Base-by-base conservation (phyloP, 2,797 vertebrate genomes). In the Cetoscarus ocellatus region DNA sequence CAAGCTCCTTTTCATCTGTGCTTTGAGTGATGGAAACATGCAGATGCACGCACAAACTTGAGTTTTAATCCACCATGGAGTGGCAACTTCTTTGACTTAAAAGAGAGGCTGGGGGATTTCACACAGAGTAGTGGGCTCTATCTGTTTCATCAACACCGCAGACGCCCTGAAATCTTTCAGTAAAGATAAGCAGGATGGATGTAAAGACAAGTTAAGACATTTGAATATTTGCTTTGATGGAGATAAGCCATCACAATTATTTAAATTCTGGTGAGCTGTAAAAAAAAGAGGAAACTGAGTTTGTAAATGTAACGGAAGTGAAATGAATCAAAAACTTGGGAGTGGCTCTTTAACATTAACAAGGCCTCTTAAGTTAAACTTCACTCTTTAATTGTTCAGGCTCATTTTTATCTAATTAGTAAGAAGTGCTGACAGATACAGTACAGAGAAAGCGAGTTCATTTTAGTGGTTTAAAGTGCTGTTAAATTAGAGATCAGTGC, bases 401-500 rank as follows among this genome's bases (percentile, higher is more conserved):
- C 18, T 58, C 13, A 9, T 27, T 35, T 58, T 62, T 8, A 55
- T 36, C 17, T 57, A 35, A 40, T 66, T 43, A 50, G 8, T 79
- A 57, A 10, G 10, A 58, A 67, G 39, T 61, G 39, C 49, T 61
- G 61, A 69, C 43, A 52, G 27, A 42, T 14, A 69, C 18, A 43
- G 40, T 38, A 36, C 17, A 68, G 18, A 59, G 43, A 75, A 69
- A 49, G 45, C 9, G 34, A 42, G 42, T 58, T 61, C 10, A 73
- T 73, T 61, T 82, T 34, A 76, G 19, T 15, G 18, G 51, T 75
- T 57, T 72, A 68, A 74, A 73, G 77, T 47, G 52, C 35, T 70
- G n/a, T 19, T 64, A 44, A 49, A 74, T 58, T 48, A 82, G 86
- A 88, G 87, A 91, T 69, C 77, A 84, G 64, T 92, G 91, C 90